Percentiles rank a stretch among this genome's conserved stretches.
phyloP scores from a whole-genome alignment of 2,888 invertebrate genomes.

The Penaeus monodon region DNA sequence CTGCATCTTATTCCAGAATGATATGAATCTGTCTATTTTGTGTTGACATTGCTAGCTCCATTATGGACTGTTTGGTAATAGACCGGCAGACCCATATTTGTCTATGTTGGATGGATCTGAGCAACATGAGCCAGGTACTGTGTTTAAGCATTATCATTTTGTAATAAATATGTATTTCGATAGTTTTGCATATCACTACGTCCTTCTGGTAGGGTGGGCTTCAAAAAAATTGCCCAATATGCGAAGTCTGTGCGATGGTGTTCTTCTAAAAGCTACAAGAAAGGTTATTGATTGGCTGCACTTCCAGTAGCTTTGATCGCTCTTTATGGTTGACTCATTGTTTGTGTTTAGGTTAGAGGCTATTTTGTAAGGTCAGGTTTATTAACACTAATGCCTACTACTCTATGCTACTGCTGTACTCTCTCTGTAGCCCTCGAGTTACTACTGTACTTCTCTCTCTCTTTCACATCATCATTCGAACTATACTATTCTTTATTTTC shows the following conservation, averaged over 20 bases:
- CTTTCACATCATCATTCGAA: conserved; percentile 3
- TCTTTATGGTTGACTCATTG: conserved; percentile 52
- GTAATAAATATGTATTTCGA: conserved; percentile 66
- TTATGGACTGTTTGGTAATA: conserved; percentile 59
- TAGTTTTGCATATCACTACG: conserved; percentile 61
- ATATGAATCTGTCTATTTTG: conserved; percentile 61
- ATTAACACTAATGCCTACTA: conserved; percentile 58
- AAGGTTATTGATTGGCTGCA: conserved; percentile 43
- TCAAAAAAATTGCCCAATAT: conserved; percentile 24
- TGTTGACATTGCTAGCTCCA: conserved; percentile 62
- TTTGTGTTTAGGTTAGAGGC: conserved; percentile 59
- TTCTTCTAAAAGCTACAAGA: conserved; percentile 32
- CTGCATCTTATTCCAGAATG: conserved; percentile 62
- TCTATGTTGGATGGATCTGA: conserved; percentile 63
- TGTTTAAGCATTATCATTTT: conserved; percentile 66
- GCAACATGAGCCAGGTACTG: conserved; percentile 64
- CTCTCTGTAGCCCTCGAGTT: conserved; percentile 34
- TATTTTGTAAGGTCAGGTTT: conserved; percentile 62
- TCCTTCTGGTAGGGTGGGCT: conserved; percentile 57
- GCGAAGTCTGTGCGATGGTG: conserved; percentile 53
- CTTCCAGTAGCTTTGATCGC: conserved; percentile 48
- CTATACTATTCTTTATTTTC: conserved; percentile 1
- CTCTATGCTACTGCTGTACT: conserved; percentile 4
- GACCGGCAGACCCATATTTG: conserved; percentile 55
- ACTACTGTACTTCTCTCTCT: conserved; percentile 58